Evolutionary conservation across 2,888 invertebrate genomes (phyloP), one percentile per base, ranked within the genome.

Genomic region (Gymnoscelis rufifasciata): DNA sequence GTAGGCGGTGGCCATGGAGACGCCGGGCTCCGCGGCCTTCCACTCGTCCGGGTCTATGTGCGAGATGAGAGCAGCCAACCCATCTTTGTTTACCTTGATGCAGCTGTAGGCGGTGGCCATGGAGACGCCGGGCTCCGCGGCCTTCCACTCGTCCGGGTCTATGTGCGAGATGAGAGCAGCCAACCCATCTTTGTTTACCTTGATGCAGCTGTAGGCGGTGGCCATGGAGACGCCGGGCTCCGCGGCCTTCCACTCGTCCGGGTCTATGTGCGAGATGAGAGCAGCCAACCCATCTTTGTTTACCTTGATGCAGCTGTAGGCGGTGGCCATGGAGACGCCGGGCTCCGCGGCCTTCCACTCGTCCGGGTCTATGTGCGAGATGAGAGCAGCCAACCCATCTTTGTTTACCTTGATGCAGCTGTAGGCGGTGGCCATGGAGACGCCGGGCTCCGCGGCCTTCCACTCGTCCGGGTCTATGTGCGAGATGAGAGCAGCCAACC

Each of bases 151-250:
- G 11, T 59, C 51, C 5, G 38, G 31, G 14, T 53, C 52, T 1
- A 60, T 51, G 5, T 47, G 43, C 1, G 44, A 50, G 26, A 56
- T 56, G 29, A 60, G 57, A 4, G 45, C 47, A 26, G 41, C 55
- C 10, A 56, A 37, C 4, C 54, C n/a, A n/a, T n/a, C n/a, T n/a
- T n/a, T 3, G 1, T 3, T 28, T 47, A 60, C 60, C 51, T 41
- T 39, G 13, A 50, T 33, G 13, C 35, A 38, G 30, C 56, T 50
- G 24, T 23, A 57, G 1, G 42, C 43, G 0, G 57, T 60, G 4
- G 50, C 28, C 50, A 60, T 54, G 1, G 53, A 47, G 1, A 52
- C 43, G 11, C 52, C 36, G 1, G 57, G 56, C 24, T 57, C 57
- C 7, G 53, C 43, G 3, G 54, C 48, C 26, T 40, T 31, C 10